Conservation (phyloP, 2,113 vertebrate species). For the Apteryx mantelli region DNA sequence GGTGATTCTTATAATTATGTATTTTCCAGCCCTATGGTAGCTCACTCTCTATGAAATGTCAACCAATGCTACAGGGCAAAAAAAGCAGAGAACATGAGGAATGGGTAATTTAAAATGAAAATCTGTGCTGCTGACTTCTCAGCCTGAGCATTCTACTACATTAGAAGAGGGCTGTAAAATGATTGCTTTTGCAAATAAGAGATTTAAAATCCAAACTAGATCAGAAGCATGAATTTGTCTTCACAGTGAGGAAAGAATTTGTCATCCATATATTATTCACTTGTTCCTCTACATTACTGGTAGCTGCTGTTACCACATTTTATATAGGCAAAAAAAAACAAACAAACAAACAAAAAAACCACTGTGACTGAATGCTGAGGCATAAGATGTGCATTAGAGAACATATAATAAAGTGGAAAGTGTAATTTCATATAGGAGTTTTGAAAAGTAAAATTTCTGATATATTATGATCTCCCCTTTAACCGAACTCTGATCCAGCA, state of each 20-base stretch:
- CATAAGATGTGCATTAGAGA: not conserved
- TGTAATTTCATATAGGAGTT: not conserved
- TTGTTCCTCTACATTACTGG: not conserved
- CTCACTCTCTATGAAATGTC: slow-evolving; percentile 79
- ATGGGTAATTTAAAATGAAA: slow-evolving; percentile 73
- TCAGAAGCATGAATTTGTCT: slow-evolving; percentile 21
- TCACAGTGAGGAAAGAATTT: not conserved
- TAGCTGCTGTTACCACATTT: not conserved
- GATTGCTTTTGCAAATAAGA: slow-evolving; percentile 44
- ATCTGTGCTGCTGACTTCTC: not conserved
- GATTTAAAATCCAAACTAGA: slow-evolving; percentile 9
- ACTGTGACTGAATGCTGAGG: not conserved
- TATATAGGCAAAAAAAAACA: not conserved
- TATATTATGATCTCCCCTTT: slow-evolving; percentile 13
- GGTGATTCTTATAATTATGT: slow-evolving; percentile 73
- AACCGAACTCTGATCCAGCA: not conserved
- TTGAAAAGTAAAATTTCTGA: not conserved
- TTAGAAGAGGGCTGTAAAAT: slow-evolving; percentile 19
- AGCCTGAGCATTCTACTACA: not conserved
- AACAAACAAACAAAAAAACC: not conserved
- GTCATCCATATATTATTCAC: not conserved
- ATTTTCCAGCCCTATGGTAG: slow-evolving; percentile 57
- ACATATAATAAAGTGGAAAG: not conserved
- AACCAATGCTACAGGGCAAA: slow-evolving; percentile 75
- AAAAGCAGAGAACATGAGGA: slow-evolving; percentile 36